Conservation (phyloP, 2,888 invertebrate genomes). For the Calameuta filiformis region DNA sequence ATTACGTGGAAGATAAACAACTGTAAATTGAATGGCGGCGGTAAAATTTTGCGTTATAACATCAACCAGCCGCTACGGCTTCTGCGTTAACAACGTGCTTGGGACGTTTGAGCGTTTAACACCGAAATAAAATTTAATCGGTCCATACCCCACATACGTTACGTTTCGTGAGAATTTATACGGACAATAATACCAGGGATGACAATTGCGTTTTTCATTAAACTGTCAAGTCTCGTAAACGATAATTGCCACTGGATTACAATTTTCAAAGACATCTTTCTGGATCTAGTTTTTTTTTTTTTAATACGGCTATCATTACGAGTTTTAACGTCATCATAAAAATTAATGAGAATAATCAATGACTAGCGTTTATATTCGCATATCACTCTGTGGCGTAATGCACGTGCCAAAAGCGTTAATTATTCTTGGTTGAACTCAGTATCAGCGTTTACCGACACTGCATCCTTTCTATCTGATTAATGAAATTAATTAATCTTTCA, state of each 20-base stretch:
- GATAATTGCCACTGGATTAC: background rate
- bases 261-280: background rate
- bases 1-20: background rate
- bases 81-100: background rate
- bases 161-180: background rate
- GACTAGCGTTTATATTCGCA: background rate
- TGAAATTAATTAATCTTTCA: background rate
- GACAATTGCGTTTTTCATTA: background rate
- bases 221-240: background rate
- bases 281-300: background rate
- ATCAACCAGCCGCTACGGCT: conserved; percentile 16
- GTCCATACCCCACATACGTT: background rate
- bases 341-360: background rate
- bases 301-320: background rate
- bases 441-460: background rate
- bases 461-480: background rate
- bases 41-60: conserved; percentile 19
- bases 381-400: background rate
- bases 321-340: background rate
- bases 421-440: background rate
- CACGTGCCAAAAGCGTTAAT: background rate
- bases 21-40: background rate
- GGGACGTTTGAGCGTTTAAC: background rate
- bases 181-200: background rate
- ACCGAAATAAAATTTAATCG: background rate